Evolutionary conservation across 2,888 invertebrate species (phyloP).

Genomic region (Leuctra nigra): DNA sequence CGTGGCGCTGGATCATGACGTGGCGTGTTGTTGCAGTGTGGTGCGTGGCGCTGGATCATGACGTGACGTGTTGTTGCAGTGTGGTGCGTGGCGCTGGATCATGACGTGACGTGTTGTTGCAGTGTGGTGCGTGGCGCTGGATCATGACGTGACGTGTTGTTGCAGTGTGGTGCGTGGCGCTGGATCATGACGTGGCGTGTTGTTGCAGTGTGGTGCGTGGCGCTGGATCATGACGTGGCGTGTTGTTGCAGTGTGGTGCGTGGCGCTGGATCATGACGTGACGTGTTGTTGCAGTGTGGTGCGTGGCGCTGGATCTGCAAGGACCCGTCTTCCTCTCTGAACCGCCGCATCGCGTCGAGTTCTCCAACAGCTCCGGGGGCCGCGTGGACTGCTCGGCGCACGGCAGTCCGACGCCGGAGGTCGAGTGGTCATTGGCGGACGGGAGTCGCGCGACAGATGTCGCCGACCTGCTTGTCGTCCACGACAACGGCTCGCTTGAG

Average conservation of each 20-base stretch:
- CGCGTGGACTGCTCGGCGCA: slow-evolving; percentile 62
- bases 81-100: too few relatives aligned
- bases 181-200: slow-evolving; percentile 60
- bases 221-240: neutral
- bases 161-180: too few relatives aligned
- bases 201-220: slow-evolving; percentile 35
- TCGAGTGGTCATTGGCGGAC: slow-evolving; percentile 72
- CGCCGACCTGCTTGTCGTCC: slow-evolving; percentile 65
- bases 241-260: neutral
- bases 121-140: too few relatives aligned
- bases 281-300: slow-evolving; percentile 41
- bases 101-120: too few relatives aligned
- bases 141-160: too few relatives aligned
- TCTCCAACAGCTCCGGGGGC: slow-evolving; percentile 68
- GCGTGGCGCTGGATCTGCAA: slow-evolving; percentile 56
- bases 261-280: neutral
- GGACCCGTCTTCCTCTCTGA: slow-evolving; percentile 60
- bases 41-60: too few relatives aligned
- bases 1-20: too few relatives aligned
- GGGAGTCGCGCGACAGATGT: slow-evolving; percentile 55
- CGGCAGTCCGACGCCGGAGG: slow-evolving; percentile 60
- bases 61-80: too few relatives aligned
- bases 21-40: too few relatives aligned
- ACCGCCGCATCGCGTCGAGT: slow-evolving; percentile 67
- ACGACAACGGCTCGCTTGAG: slow-evolving; percentile 78